These are phyloP conservation scores for Odontamblyopus lacepedii DNA, from an alignment of 2,797 vertebrate species.

Conservation along the genomic window DNA sequence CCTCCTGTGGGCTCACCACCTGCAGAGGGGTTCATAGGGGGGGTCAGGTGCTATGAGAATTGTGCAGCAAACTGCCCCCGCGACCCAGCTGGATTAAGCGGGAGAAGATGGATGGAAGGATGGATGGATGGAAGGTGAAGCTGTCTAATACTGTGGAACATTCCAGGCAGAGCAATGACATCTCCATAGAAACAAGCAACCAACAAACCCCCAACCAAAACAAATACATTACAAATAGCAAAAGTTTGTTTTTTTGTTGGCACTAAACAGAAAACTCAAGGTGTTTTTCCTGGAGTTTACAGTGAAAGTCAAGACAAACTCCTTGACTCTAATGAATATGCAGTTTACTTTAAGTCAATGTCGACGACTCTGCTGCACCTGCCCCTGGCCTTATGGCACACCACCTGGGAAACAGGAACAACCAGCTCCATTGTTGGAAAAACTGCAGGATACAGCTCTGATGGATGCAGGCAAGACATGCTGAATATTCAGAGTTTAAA, in stretches of 20 bases:
- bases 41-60: too few relatives aligned
- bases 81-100: too few relatives aligned
- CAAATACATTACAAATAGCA: background rate
- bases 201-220: too few relatives aligned
- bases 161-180: too few relatives aligned
- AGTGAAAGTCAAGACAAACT: constrained; percentile 46
- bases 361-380: constrained; percentile 46
- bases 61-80: too few relatives aligned
- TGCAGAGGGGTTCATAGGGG: too few relatives aligned
- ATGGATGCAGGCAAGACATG: constrained; percentile 17
- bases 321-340: constrained; percentile 43
- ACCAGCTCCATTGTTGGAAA: constrained; percentile 39
- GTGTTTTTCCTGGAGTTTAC: background rate
- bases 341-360: constrained; percentile 40
- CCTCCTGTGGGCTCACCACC: too few relatives aligned
- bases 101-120: too few relatives aligned
- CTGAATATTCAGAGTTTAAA: constrained; percentile 8
- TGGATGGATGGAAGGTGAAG: too few relatives aligned
- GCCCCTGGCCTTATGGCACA: constrained; percentile 44
- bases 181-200: too few relatives aligned
- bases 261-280: constrained; percentile 26
- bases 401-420: constrained; percentile 42
- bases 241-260: constrained; percentile 22
- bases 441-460: constrained; percentile 12
- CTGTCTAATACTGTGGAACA: too few relatives aligned